A percentile compares a stretch with the other conserved stretches of the same genome.
Conservation (phyloP, 2,113 vertebrate genomes). For the Mastomys coucha region DNA sequence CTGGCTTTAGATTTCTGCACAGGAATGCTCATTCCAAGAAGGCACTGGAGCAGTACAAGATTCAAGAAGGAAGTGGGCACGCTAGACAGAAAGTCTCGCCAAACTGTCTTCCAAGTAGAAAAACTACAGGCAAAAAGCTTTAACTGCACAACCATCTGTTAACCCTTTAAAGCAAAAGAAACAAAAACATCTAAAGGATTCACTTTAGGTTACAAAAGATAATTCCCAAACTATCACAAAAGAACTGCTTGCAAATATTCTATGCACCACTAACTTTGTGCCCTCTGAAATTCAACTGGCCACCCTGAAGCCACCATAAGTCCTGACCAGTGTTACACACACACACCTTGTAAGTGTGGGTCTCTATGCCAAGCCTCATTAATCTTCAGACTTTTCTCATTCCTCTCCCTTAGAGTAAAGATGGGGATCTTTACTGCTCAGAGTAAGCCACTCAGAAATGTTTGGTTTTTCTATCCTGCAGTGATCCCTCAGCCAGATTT, state of each 20-base stretch:
- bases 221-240: neutral
- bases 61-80: neutral
- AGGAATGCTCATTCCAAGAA: neutral
- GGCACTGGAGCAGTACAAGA: neutral
- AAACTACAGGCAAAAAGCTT: neutral
- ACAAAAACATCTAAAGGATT: neutral
- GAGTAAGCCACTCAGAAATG: neutral
- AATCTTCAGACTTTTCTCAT: neutral
- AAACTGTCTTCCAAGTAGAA: constrained; percentile 9
- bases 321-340: neutral
- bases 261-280: neutral
- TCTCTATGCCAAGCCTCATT: neutral
- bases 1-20: neutral
- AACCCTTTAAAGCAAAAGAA: neutral
- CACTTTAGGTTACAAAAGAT: neutral
- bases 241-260: neutral
- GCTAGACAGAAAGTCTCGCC: neutral
- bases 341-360: neutral
- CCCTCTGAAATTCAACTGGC: neutral
- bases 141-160: neutral
- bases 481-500: neutral
- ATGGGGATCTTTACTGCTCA: neutral
- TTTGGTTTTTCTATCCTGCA: neutral
- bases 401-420: neutral
- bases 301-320: neutral